Conservation (phyloP, 2,113 vertebrate species). For the Bubalus kerabau region DNA sequence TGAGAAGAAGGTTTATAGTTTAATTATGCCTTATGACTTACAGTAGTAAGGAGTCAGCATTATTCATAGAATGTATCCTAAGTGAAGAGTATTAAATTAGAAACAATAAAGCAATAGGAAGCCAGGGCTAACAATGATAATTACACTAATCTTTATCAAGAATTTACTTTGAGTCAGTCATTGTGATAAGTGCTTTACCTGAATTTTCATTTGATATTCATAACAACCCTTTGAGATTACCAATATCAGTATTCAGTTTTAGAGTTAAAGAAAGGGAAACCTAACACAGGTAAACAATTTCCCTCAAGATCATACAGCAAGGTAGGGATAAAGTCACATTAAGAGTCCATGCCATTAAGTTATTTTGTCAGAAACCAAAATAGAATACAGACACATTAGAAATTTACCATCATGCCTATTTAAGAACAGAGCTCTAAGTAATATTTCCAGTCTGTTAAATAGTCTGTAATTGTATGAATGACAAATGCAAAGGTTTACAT, state of each 20-base stretch:
- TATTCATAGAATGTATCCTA: background rate
- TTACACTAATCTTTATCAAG: background rate
- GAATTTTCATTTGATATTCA: constrained; percentile 8
- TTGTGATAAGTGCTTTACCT: background rate
- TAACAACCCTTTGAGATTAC: background rate
- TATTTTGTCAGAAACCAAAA: background rate
- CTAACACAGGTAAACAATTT: background rate
- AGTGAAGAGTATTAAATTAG: background rate
- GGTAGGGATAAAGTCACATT: background rate
- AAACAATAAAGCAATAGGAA: constrained; percentile 10
- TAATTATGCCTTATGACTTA: constrained; percentile 2
- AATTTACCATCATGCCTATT: constrained; percentile 23
- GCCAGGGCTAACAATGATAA: background rate
- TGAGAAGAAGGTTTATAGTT: background rate
- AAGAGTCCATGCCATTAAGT: background rate
- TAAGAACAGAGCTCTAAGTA: constrained; percentile 32
- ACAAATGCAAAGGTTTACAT: constrained; percentile 61
- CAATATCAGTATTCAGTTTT: constrained; percentile 7
- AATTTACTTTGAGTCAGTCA: background rate
- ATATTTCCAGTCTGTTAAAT: constrained; percentile 47
- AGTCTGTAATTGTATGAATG: constrained; percentile 41
- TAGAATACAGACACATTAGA: background rate
- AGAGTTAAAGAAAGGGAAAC: background rate
- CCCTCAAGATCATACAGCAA: background rate
- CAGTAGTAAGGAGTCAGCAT: background rate